Evolutionary conservation across 2,797 vertebrate species (phyloP), one percentile per base, ranked within the genome.

Genomic region (Artibeus lituratus): DNA sequence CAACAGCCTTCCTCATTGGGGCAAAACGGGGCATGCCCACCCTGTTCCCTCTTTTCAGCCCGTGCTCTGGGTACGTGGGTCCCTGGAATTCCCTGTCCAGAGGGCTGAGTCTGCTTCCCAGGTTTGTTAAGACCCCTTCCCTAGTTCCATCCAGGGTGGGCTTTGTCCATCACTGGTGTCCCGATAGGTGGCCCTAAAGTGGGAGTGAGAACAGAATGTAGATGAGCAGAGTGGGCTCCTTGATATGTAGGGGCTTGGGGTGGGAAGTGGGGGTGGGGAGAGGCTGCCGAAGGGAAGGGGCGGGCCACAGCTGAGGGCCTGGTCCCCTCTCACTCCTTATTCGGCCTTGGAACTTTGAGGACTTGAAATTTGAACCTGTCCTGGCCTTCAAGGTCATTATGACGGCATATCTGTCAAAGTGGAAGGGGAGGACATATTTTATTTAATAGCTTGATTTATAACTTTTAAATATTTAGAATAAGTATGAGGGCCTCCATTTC

Each of bases 361-460:
- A 59, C 44, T 94, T 96, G 95, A 95, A 96, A 81, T 97, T 35
- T 92, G 96, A 94, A 51, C 88, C 39, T 83, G 57, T n/a, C 82
- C 74, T 44, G 53, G 88, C 59, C 88, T 84, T 96, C 92, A 96
- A 94, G 88, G 95, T 96, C 93, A 94, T 97, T 90, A 93, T 18
- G 77, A 89, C 96, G 92, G 35, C 49, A 12, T 62, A 93, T 85
- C 94, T 94, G 90, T 97, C 94, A 97, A 89, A 92, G 62, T 69
- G 67, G 70, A 92, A 97, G 44, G 70, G 67, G 69, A 65, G 86
- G 65, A 4, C 91, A 96, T 97, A 77, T 96, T 97, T 97, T 96
- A 97, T 97, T 97, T 88, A 96, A 87, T 76, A 96, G 47, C 82
- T 90, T 96, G 89, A 95, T 96, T 96, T 95, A 91, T 96, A 69